Conservation (phyloP, 2,888 invertebrate genomes). For the Strigamia maritima region DNA sequence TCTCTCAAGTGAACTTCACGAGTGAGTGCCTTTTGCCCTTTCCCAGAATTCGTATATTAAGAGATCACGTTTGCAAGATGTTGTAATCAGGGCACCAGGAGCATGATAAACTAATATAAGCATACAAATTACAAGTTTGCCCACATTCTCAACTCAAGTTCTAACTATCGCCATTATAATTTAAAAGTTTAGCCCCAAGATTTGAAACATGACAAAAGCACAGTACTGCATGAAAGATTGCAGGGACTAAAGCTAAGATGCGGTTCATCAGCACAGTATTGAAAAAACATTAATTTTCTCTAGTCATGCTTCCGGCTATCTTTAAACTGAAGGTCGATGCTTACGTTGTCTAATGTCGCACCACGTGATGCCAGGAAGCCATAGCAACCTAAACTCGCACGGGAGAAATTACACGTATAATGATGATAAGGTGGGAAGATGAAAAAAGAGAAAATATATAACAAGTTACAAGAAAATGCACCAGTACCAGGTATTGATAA, state of each 20-base stretch:
- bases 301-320: conserved; percentile 10
- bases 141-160: too few relatives aligned
- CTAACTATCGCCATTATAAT: too few relatives aligned
- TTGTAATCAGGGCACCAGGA: too few relatives aligned
- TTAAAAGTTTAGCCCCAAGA: too few relatives aligned
- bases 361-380: background rate
- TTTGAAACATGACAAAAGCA: too few relatives aligned
- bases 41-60: too few relatives aligned
- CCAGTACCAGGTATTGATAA: background rate
- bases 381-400: background rate
- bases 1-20: background rate
- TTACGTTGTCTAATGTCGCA: background rate
- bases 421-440: background rate
- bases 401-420: background rate
- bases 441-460: background rate
- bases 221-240: background rate
- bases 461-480: background rate
- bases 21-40: background rate
- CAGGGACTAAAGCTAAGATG: background rate
- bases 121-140: too few relatives aligned
- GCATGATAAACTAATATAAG: background rate
- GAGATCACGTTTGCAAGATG: too few relatives aligned
- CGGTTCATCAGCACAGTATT: background rate
- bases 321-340: background rate
- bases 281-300: background rate